Evolutionary conservation across 1,140 invertebrate species (phyloP).

Genomic region (Saxidomus purpurata): DNA sequence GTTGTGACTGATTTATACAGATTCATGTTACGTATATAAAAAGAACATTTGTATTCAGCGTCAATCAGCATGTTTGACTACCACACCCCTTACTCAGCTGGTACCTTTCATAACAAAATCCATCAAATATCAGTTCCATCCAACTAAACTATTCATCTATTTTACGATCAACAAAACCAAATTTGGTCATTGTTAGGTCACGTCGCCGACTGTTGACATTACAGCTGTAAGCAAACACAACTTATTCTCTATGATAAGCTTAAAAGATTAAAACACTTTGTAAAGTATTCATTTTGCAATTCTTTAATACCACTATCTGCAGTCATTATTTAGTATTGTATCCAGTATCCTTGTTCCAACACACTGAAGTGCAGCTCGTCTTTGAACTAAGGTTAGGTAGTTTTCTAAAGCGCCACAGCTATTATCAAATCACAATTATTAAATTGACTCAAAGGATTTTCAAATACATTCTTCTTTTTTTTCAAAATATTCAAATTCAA

Average conservation of each 20-base stretch:
- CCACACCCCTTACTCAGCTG: background rate
- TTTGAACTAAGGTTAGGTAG: background rate
- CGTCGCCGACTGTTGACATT: constrained; percentile 4
- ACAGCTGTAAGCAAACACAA: constrained; percentile 27
- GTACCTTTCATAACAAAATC: background rate
- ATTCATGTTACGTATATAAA: background rate
- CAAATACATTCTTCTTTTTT: background rate
- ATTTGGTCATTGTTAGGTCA: constrained; percentile 30
- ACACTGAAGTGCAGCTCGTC: background rate
- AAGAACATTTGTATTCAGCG: background rate
- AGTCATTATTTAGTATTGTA: background rate
- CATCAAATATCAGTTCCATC: constrained; percentile 18
- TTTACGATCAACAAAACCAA: background rate
- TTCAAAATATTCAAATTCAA: background rate
- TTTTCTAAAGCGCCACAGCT: background rate
- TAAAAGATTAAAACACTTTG: constrained; percentile 36
- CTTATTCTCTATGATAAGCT: constrained; percentile 11
- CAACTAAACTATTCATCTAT: constrained; percentile 18
- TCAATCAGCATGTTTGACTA: background rate
- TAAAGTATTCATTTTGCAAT: background rate
- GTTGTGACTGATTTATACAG: too few species aligned
- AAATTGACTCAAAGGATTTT: background rate
- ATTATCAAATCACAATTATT: background rate
- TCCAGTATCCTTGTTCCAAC: background rate
- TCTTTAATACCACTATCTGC: background rate